Percentiles rank a stretch among this genome's conserved stretches.
Conservation (phyloP, 2,797 vertebrate species). For the Pogoniulus pusillus region DNA sequence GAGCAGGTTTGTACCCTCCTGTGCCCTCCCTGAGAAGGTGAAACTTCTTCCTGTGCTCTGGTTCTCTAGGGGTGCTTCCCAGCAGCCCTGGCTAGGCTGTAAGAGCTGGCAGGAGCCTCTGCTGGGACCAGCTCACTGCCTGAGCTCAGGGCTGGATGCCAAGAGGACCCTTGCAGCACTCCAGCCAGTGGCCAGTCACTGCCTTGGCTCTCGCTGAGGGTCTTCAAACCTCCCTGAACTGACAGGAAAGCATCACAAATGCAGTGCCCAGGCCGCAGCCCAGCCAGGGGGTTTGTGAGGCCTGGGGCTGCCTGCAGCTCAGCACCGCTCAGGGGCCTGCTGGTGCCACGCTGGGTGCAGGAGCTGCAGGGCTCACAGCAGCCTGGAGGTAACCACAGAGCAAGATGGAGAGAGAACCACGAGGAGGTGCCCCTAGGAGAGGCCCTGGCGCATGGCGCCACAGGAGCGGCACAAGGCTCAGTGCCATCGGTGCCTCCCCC, state of each 20-base stretch:
- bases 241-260: neutral
- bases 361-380: slow-evolving; percentile 45
- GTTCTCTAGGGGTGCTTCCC: neutral
- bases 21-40: neutral
- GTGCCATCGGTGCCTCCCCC: slow-evolving; percentile 8
- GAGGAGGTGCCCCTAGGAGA: slow-evolving; percentile 26
- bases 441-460: slow-evolving; percentile 50
- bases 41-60: neutral
- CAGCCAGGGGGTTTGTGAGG: slow-evolving; percentile 57
- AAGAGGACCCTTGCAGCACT: neutral
- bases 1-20: neutral
- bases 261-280: slow-evolving; percentile 50
- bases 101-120: neutral
- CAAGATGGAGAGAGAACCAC: neutral
- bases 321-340: neutral
- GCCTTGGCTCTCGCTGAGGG: too few relatives aligned
- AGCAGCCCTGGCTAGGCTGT: neutral
- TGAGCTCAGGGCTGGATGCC: neutral
- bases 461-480: slow-evolving; percentile 53
- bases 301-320: slow-evolving; percentile 43
- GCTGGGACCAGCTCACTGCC: neutral
- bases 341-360: neutral
- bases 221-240: neutral
- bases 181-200: neutral
- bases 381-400: slow-evolving; percentile 46